Percentiles rank a stretch among this genome's conserved stretches.
These are phyloP conservation scores for Melanaphis sacchari DNA, from an alignment of 1,140 invertebrate species.

Conservation along the genomic window DNA sequence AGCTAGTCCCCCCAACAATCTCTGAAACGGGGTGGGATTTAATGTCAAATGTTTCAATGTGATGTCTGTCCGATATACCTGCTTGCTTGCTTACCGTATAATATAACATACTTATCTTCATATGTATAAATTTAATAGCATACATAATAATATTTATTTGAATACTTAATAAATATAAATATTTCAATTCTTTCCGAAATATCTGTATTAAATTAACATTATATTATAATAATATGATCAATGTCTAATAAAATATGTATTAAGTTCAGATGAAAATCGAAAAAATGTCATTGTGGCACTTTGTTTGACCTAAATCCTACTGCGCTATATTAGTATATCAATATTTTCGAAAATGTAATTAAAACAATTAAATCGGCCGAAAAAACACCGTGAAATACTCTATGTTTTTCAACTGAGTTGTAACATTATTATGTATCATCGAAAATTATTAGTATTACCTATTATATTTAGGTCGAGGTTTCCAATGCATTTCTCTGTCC, in stretches of 20 bases:
- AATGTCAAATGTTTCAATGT: neutral
- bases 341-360: neutral
- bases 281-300: neutral
- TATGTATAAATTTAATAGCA: neutral
- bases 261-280: neutral
- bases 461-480: neutral
- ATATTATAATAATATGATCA: neutral
- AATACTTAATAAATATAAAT: neutral
- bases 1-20: neutral
- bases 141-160: neutral
- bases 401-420: neutral
- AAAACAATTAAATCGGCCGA: neutral
- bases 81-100: too few relatives aligned
- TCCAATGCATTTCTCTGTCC: neutral
- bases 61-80: neutral
- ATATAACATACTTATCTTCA: neutral
- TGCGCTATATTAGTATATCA: neutral
- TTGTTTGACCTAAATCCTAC: neutral
- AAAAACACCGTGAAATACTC: neutral
- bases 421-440: neutral
- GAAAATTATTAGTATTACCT: neutral
- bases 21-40: neutral
- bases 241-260: neutral
- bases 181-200: neutral
- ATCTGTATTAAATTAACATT: neutral